phyloP scores from a whole-genome alignment of 2,888 invertebrate species.

The Camptogramma bilineatum region DNA sequence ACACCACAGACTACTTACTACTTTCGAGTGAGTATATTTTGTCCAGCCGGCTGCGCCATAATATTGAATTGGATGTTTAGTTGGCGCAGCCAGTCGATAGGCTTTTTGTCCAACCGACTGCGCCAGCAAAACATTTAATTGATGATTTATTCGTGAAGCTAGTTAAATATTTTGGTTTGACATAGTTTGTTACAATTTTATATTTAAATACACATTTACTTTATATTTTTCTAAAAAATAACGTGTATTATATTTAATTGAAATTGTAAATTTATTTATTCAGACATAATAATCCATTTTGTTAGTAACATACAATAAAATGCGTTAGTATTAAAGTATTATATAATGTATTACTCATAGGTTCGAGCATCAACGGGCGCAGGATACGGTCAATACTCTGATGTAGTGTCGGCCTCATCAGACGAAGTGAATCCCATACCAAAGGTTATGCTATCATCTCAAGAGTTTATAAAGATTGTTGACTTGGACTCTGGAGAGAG shows the following conservation, averaged over 20 bases:
- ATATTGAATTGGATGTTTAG: background rate
- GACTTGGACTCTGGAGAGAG: constrained; percentile 90
- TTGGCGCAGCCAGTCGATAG: constrained; percentile 1
- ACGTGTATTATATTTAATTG: too few species aligned
- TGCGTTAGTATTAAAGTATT: too few species aligned
- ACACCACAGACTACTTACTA: constrained; percentile 87
- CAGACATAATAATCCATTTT: too few species aligned
- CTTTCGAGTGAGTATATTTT: constrained; percentile 84
- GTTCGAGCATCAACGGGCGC: constrained; percentile 93
- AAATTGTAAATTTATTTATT: too few species aligned
- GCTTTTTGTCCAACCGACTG: too few species aligned
- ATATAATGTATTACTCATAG: constrained; percentile 66
- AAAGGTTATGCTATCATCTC: constrained; percentile 89
- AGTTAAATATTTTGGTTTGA: too few species aligned
- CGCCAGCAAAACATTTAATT: too few species aligned
- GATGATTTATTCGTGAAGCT: too few species aligned
- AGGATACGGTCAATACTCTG: constrained; percentile 90
- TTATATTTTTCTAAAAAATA: too few species aligned
- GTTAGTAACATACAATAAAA: too few species aligned
- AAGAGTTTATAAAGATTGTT: constrained; percentile 89
- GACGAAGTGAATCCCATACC: constrained; percentile 92
- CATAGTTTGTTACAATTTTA: too few species aligned
- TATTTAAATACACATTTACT: too few species aligned
- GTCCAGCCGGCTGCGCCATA: background rate
- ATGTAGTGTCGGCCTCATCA: constrained; percentile 86